Evolutionary conservation across 2,888 invertebrate genomes (phyloP), one percentile per base, ranked within the genome.

Genomic region (Poecilobothrus nobilitatus): DNA sequence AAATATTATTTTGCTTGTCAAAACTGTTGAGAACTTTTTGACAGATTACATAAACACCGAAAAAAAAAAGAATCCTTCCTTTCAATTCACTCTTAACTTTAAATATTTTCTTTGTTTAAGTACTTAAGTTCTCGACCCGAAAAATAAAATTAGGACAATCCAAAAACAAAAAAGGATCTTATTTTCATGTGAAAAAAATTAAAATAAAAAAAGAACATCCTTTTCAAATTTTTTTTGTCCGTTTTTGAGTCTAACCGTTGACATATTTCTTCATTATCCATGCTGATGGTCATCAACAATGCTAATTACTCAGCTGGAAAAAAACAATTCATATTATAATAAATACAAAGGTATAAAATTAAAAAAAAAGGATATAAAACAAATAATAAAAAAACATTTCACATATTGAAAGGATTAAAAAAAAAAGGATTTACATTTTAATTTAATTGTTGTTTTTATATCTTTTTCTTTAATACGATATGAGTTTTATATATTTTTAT

Each of bases 221-320:
- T 53, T 53, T 53, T 18, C 15, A 18, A 18, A 2, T 53, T 41
- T 41, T 41, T 41, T 41, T 41, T 41, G 41, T 8, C n/a, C 1
- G 53, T 53, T 53, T 53, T 18, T 53, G 1, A 6, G 53, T 53
- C 53, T 53, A 53, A 53, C 18, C 18, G 53, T 53, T 53, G 53
- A 53, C 53, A 53, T 53, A 53, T 53, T 53, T 53, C 18, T 53
- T 53, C 15, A 18, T 53, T 53, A 53, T 53, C 53, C 53, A 12
- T 53, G 12, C 15, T 53, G n/a, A 53, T 53, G 18, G 53, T 53
- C 15, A 53, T 53, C 53, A 53, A 53, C 53, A 53, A 53, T 53
- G 53, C 53, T 53, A 53, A 53, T 53, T 53, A 53, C 53, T 53
- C 53, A 53, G 53, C 53, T 53, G 53, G 53, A 53, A 53, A 53